Evolutionary conservation across 2,797 vertebrate species (phyloP).

Genomic region (Centropyge bicolor): DNA sequence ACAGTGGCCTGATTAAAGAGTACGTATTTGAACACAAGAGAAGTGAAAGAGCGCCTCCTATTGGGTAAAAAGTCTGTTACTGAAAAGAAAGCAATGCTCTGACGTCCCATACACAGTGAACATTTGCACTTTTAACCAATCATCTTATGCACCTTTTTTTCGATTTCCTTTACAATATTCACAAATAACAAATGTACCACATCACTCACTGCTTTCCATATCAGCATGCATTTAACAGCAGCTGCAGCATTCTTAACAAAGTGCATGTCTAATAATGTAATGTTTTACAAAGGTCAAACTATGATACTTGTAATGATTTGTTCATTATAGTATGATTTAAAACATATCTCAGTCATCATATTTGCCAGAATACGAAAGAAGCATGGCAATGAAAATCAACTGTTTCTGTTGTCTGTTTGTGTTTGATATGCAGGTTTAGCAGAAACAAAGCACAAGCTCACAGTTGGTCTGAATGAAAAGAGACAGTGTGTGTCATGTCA

Average conservation of each 20-base stretch:
- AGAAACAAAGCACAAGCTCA: not conserved
- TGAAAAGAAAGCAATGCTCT: not conserved
- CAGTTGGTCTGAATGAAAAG: rapidly evolving
- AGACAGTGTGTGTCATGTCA: not conserved
- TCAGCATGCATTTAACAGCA: not conserved
- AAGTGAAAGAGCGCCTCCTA: constrained; percentile 54
- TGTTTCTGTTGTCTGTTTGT: not conserved
- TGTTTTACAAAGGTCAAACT: rapidly evolving
- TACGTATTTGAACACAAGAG: not conserved
- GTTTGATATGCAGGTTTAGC: not conserved
- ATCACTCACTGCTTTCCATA: not conserved
- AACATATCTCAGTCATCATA: not conserved
- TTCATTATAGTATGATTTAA: not conserved
- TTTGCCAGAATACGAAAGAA: not conserved
- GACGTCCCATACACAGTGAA: not conserved
- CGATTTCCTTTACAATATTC: not conserved
- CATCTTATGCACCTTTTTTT: not conserved
- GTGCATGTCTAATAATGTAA: not conserved
- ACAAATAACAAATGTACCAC: not conserved
- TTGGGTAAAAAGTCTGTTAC: constrained; percentile 28
- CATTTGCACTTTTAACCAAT: not conserved
- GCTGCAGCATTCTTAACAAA: not conserved
- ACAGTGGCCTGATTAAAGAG: not conserved
- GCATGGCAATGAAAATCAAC: not conserved
- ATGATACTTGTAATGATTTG: not conserved